Evolutionary conservation across 2,797 vertebrate species (phyloP), one percentile per base, ranked within the genome.

Genomic region (Poecilia picta): DNA sequence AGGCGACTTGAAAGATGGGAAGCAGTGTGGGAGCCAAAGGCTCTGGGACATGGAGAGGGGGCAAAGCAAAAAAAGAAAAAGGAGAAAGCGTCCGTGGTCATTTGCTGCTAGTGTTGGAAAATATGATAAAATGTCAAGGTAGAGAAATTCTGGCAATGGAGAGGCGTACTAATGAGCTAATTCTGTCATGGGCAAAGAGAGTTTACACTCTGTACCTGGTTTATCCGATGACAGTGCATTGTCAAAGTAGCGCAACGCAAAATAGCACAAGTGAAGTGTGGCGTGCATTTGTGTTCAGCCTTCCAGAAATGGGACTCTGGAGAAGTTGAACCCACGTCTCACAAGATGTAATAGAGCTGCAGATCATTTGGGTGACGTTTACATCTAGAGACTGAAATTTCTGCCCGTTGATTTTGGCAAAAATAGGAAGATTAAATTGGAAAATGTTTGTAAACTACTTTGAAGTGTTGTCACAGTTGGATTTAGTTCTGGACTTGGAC

Each of bases 121-220:
- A 98, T 97, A 97, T 93, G 95, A 96, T 96, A 94, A 97, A 98
- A 98, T 97, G 97, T 98, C 97, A 97, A 97, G 96, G 97, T 97
- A 96, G 96, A 96, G 95, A 96, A 88, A 97, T 95, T 97, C 95
- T 88, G 95, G 95, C 95, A 95, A 97, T 95, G 95, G 93, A 95
- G 96, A 94, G 96, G 95, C 94, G 10, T 96, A 96, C 95, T 98
- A 97, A 98, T 97, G 95, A 97, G 97, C 96, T 89, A 87, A 84
- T 90, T 45, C 79, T 76, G 81, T 36, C 78, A 77, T 45, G 62
- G 80, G 83, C 46, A 51, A 53, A 70, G 25, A 70, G 2, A 70
- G 11, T 70, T 68, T 25, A 68, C 20, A 41, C 20, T 70, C 23
- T 43, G 10, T 41, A 20, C 33, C 33, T 36, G 33, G 62, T 70